Percentiles rank a stretch among this genome's conserved stretches.
phyloP scores from a whole-genome alignment of 2,797 vertebrate species.

The Platalea minor region DNA sequence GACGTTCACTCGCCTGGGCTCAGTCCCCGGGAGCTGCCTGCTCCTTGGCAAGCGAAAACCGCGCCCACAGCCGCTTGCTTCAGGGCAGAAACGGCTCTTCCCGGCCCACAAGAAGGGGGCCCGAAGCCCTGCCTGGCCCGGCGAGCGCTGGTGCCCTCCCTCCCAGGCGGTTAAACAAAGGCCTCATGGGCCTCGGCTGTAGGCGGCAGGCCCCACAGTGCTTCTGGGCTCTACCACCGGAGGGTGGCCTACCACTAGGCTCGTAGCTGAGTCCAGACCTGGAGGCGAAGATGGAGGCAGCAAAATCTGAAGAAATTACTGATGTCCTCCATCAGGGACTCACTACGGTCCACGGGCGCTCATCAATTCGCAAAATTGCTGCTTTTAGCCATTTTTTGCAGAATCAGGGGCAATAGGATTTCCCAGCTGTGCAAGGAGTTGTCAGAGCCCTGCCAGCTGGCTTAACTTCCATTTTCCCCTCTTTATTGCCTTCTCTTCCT shows the following conservation, averaged over 20 bases:
- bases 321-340: fast-evolving
- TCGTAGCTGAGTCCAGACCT: neutral
- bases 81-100: too few relatives aligned
- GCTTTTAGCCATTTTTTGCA: neutral
- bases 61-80: fast-evolving
- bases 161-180: too few relatives aligned
- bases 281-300: neutral
- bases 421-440: neutral
- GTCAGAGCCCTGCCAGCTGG: neutral
- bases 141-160: fast-evolving
- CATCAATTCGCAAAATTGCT: fast-evolving
- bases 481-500: neutral
- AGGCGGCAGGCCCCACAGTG: neutral
- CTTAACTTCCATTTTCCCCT: neutral
- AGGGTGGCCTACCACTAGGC: too few relatives aligned
- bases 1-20: fast-evolving
- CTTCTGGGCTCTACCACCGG: too few relatives aligned
- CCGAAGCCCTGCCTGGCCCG: fast-evolving
- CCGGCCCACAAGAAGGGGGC: too few relatives aligned
- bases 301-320: neutral
- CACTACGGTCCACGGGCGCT: fast-evolving
- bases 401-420: fast-evolving
- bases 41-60: neutral
- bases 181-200: fast-evolving
- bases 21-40: fast-evolving